Percentiles rank a stretch among this genome's conserved stretches.
Evolutionary conservation across 2,797 vertebrate species (phyloP).

Genomic region (Tragelaphus eurycerus): DNA sequence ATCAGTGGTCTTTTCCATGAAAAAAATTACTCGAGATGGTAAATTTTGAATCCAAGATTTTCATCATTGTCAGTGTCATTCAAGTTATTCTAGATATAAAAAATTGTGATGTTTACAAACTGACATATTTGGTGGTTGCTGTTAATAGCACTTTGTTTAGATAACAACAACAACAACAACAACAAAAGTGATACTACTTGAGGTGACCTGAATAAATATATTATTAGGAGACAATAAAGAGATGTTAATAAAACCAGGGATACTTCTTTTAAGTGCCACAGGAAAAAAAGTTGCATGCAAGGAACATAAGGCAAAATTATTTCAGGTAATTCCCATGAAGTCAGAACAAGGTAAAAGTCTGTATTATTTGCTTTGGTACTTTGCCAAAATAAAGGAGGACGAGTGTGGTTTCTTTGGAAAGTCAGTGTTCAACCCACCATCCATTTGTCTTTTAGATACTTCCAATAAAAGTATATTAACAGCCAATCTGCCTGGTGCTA

Average conservation of each 20-base stretch:
- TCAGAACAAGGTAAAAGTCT: background rate
- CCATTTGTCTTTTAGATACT: background rate
- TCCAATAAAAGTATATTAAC: background rate
- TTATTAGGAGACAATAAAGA: constrained; percentile 6
- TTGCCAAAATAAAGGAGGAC: background rate
- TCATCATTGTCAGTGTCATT: background rate
- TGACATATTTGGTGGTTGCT: background rate
- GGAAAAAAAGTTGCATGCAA: background rate
- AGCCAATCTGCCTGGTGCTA: background rate
- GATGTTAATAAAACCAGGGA: background rate
- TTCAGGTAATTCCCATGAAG: background rate
- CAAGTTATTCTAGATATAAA: constrained; percentile 37
- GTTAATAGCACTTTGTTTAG: constrained; percentile 26
- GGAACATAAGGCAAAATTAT: background rate
- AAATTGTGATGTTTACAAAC: background rate
- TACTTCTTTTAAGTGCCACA: background rate
- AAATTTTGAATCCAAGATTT: constrained; percentile 25
- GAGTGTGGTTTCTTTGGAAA: background rate
- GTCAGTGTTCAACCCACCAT: background rate
- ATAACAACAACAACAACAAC: constrained; percentile 2
- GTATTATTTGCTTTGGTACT: background rate
- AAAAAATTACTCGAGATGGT: background rate
- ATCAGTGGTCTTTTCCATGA: background rate
- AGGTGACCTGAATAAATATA: background rate
- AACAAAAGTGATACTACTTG: background rate